Evolutionary conservation across 2,888 invertebrate genomes (phyloP), one percentile per base, ranked within the genome.

Genomic region (Acleris cristana): DNA sequence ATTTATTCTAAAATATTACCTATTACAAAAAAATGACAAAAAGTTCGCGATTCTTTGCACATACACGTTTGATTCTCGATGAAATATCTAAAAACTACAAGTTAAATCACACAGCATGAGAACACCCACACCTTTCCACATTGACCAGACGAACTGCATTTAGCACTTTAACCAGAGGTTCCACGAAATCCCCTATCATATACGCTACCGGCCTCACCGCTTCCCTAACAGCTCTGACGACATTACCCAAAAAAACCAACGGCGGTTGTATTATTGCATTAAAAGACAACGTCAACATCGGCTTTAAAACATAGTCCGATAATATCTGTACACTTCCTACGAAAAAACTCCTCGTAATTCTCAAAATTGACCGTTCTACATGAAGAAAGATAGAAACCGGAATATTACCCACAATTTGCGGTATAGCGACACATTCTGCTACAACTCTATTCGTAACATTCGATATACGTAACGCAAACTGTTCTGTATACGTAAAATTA

Each of bases 231-330:
- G 62, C 53, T 30, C 40, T 58, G 23, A 14, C 48, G 2, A 63
- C 58, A 54, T 67, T 67, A 4, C 67, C 58, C 6, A 6, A 1
- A 2, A 67, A 67, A 19, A 67, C 58, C n/a, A 67, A 23, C 8
- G 67, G 67, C 0, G 67, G 67, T 14, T 63, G 58, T 8, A 67
- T 58, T 1, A 67, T n/a, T 7, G 67, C 58, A 2, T 67, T 67
- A 26, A 58, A 67, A 5, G 40, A 2, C 34, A 67, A 23, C 5
- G 67, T 58, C 10, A 67, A 26, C 14, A 40, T 8, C 5, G 67
- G 67, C 0, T 67, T 67, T 0, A 67, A n/a, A 7, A 54, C 23
- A n/a, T 58, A 63, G 26, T 67, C 67, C 1, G 67, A 67, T 34
- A 57, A 58, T n/a, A 67, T 58, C 54, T 67, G 67, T 0, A 67